A percentile compares a stretch with the other conserved stretches of the same genome.
Evolutionary conservation across 2,888 invertebrate genomes (phyloP).

Genomic region (Drosophila parthenogenetica): DNA sequence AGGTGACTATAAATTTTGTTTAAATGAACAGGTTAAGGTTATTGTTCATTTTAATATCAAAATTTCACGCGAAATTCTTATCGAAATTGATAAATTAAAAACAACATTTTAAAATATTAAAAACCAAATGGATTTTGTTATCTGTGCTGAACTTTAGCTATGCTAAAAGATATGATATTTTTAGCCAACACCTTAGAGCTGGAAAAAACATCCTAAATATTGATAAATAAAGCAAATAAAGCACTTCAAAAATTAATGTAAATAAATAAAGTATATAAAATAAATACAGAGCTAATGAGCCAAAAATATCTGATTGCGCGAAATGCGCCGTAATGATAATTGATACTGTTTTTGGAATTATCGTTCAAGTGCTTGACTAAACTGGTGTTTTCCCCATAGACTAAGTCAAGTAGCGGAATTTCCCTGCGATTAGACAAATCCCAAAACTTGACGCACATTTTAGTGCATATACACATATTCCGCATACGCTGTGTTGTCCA

Average conservation of each 20-base stretch:
- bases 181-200: constrained; percentile 1
- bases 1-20: too few relatives aligned
- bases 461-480: constrained; percentile 12
- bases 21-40: too few relatives aligned
- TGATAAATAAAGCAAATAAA: constrained; percentile 3
- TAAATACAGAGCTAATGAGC: constrained; percentile 8
- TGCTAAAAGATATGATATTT: constrained; percentile 31
- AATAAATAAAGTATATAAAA: constrained; percentile 1
- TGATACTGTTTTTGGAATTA: constrained; percentile 20
- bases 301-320: constrained; percentile 1
- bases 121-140: constrained; percentile 9
- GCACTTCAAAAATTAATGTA: background rate
- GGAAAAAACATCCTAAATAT: constrained; percentile 1
- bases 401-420: constrained; percentile 43
- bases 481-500: constrained; percentile 45
- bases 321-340: constrained; percentile 23
- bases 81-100: constrained; percentile 13
- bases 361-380: constrained; percentile 6
- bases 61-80: background rate
- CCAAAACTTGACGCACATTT: constrained; percentile 7
- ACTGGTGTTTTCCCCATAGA: constrained; percentile 4
- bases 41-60: constrained; percentile 5
- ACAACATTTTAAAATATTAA: constrained; percentile 10
- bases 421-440: constrained; percentile 50
- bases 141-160: constrained; percentile 29